Conservation (phyloP, 1,140 invertebrate species). For the Hetaerina americana region DNA sequence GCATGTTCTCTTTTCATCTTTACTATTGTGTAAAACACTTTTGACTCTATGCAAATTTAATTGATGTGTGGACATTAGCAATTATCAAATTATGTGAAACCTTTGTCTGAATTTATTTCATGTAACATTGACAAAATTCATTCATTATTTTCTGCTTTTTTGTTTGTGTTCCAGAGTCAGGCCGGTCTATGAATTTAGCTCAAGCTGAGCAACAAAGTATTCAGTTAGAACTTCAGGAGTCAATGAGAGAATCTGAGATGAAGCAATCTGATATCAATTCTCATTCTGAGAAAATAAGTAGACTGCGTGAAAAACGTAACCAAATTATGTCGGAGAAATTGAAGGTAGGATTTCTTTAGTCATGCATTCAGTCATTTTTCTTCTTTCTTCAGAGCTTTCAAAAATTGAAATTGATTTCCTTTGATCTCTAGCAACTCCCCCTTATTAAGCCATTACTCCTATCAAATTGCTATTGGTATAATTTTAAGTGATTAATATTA, state of each 20-base stretch:
- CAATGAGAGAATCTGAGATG: slow-evolving; percentile 37
- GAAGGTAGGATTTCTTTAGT: neutral
- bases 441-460: too few relatives aligned
- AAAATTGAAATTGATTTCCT: neutral
- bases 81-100: too few relatives aligned
- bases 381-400: neutral
- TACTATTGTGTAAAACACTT: too few relatives aligned
- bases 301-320: neutral
- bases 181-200: neutral
- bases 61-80: too few relatives aligned
- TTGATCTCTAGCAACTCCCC: too few relatives aligned
- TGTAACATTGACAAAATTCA: too few relatives aligned
- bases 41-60: too few relatives aligned
- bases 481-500: too few relatives aligned
- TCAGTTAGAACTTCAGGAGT: slow-evolving; percentile 36
- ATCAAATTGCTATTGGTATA: too few relatives aligned
- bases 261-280: neutral
- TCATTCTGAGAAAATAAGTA: neutral
- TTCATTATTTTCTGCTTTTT: neutral
- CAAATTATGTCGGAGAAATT: neutral
- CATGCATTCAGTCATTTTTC: too few relatives aligned
- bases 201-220: slow-evolving; percentile 42
- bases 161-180: neutral
- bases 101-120: too few relatives aligned
- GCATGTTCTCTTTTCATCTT: too few relatives aligned